These are phyloP conservation scores for Enoplosus armatus DNA, from an alignment of 2,797 vertebrate genomes.

Conservation along the genomic window DNA sequence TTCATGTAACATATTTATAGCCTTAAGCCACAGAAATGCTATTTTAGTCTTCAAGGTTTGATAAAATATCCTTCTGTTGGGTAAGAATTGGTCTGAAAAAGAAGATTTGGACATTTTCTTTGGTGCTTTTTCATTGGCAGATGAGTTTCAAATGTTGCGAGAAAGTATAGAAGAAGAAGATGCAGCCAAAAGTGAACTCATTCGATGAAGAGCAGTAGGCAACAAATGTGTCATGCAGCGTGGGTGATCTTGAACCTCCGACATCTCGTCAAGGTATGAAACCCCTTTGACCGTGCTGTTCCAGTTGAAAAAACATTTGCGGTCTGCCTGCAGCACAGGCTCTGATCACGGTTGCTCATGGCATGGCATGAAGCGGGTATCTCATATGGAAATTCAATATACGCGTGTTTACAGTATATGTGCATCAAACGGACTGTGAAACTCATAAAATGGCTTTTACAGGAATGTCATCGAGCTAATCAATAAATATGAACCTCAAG, in stretches of 20 bases:
- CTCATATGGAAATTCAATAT: not conserved
- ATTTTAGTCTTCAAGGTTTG: not conserved
- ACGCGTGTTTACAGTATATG: not conserved
- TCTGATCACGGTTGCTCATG: not conserved
- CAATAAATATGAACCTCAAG: not conserved
- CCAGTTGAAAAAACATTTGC: not conserved
- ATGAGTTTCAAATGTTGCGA: conserved; percentile 1
- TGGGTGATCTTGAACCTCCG: conserved; percentile 3
- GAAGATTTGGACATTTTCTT: not conserved
- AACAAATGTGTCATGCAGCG: not conserved
- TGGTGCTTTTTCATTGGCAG: not conserved
- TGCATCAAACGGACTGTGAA: not conserved
- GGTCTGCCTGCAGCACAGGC: not conserved
- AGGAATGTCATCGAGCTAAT: not conserved
- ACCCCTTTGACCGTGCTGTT: not conserved
- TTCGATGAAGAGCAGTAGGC: conserved; percentile 1
- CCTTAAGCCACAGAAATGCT: not conserved
- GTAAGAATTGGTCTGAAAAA: not conserved
- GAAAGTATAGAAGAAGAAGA: not conserved
- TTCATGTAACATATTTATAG: not conserved
- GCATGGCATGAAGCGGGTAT: not conserved
- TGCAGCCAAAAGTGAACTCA: not conserved
- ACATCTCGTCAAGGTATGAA: not conserved
- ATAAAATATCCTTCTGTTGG: not conserved
- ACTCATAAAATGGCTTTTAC: not conserved